phyloP scores from a whole-genome alignment of 2,113 vertebrate species.

The Ceyx cyanopectus region DNA sequence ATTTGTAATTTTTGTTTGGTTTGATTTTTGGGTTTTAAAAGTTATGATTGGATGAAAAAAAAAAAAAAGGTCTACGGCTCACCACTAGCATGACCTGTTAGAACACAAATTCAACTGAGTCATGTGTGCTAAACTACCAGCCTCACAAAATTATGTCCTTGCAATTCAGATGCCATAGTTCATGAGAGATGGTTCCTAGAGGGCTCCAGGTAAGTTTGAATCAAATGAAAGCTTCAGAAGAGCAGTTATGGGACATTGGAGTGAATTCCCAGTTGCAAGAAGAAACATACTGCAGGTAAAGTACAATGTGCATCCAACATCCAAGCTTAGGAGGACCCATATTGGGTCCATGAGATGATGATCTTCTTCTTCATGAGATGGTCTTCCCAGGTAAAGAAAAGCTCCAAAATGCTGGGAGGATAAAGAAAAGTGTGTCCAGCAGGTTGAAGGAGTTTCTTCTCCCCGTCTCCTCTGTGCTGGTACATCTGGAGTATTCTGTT shows the following conservation, averaged over 20 bases:
- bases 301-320: background rate
- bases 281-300: background rate
- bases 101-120: background rate
- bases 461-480: too few relatives aligned
- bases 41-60: background rate
- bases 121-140: background rate
- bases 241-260: background rate
- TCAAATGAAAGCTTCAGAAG: background rate
- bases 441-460: too few relatives aligned
- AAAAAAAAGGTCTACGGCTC: background rate
- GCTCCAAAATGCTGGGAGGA: background rate
- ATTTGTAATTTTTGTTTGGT: background rate
- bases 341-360: background rate
- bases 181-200: background rate
- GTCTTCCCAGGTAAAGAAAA: background rate
- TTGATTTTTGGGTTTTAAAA: background rate
- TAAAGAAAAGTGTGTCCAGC: too few relatives aligned
- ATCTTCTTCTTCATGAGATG: too few relatives aligned
- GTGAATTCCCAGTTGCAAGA: background rate
- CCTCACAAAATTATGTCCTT: background rate
- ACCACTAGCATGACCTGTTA: background rate
- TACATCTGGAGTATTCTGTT: too few relatives aligned
- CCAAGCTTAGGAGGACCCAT: background rate
- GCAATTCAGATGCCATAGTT: background rate
- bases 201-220: background rate